A percentile compares a stretch with the other conserved stretches of the same genome.
Conservation (phyloP, 2,888 invertebrate genomes). For the Eupeodes luniger region DNA sequence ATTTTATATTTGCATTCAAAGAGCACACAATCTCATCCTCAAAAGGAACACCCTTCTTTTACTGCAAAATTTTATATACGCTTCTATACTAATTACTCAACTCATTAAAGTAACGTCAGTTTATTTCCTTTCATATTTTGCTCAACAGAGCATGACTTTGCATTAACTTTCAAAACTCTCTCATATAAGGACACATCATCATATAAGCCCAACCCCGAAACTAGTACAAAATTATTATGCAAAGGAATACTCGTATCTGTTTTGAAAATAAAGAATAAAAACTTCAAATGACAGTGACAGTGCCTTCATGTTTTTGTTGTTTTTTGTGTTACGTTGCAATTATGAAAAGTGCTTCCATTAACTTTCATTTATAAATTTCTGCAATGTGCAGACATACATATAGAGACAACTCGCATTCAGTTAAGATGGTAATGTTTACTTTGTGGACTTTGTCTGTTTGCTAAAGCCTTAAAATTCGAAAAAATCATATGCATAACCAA, state of each 20-base stretch:
- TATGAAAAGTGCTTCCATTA: constrained; percentile 23
- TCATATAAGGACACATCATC: neutral
- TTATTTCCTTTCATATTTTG: constrained; percentile 21
- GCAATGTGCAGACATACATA: neutral
- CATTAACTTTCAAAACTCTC: neutral
- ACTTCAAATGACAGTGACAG: constrained; percentile 9
- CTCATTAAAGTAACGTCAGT: constrained; percentile 1
- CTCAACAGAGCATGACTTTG: constrained; percentile 5
- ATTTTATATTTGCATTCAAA: too few relatives aligned
- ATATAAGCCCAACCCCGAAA: constrained; percentile 10
- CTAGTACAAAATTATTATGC: neutral
- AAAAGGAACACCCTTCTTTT: neutral
- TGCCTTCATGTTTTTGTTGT: neutral
- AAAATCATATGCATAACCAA: neutral
- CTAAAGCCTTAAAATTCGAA: neutral
- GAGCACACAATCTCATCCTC: neutral
- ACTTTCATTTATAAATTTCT: neutral
- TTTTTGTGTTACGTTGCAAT: constrained; percentile 6
- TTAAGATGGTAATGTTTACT: neutral
- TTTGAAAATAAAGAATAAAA: neutral
- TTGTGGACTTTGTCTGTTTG: constrained; percentile 16
- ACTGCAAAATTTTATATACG: neutral
- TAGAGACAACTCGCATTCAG: neutral
- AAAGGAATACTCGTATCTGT: neutral
- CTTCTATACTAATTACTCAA: constrained; percentile 15